Base-by-base conservation (phyloP, 2,797 vertebrate genomes). In the Clarias laeviceps region DNA sequence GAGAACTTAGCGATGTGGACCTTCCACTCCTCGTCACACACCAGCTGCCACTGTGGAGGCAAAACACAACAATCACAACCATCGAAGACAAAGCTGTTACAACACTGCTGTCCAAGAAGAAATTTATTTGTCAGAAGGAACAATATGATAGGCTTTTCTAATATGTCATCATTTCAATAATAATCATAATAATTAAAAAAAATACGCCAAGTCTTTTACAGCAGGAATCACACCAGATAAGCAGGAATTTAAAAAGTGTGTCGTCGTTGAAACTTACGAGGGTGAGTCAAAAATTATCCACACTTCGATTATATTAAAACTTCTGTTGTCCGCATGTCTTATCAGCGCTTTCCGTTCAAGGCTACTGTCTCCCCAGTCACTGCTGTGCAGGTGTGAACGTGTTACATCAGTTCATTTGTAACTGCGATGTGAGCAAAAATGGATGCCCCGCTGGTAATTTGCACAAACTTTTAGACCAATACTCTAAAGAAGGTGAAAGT, bases 1-100 rank as follows among this genome's bases (percentile, higher is more conserved):
- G 98, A 99, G 93, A 99, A 99, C 92, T 99, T 99, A 89, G 98
- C 97, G 90, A 99, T 98, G 92, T 99, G 98, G 70, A 99, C 98
- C 93, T 97, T 98, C 97, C 97, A 99, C 89, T 97, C 94, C 57
- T 96, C 97, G 88, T 98, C 97, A 88, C 98, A 99, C 92, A 99
- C 97, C 94, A 99, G 95, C 91, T 97, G 96, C 97, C 97, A 99
- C 98, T 98, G 90, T 40, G 95, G 93, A 84, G 86, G 85, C 27
- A 82, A 34, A 20, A 56, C 2, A 56, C 64, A 82, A 24, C 64
- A 82, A 5, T 82, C 66, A 70, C 6, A 50, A 50, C 9, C 45
- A 37, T 56, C 29, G 18, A 29, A 0, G 27, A 76, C 54, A 57
- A 32, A 56, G 45, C 50, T 12, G 17, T 57, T 32, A 56, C 18